Conservation (phyloP, 1,140 invertebrate genomes). For the Drosophila mayri region DNA sequence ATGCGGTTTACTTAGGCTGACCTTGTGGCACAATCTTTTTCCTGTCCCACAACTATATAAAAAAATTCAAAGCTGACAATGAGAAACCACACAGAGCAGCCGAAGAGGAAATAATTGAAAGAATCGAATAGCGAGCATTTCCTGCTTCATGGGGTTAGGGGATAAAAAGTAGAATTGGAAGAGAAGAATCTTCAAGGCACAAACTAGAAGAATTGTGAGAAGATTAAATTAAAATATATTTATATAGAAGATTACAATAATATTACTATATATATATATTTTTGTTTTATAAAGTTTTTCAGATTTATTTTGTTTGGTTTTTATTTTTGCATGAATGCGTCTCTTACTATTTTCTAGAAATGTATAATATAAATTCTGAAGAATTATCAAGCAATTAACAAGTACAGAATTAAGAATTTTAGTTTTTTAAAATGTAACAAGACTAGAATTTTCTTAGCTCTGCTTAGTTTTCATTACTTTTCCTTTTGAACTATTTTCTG, state of each 20-base stretch:
- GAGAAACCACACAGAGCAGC: conserved; percentile 60
- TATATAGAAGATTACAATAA: not conserved
- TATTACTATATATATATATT: not conserved
- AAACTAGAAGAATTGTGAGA: not conserved
- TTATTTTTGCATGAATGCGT: not conserved
- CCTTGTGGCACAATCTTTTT: conserved; percentile 59
- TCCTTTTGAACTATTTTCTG: not conserved
- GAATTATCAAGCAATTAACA: too few species aligned
- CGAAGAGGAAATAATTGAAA: conserved; percentile 41
- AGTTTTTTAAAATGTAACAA: not conserved
- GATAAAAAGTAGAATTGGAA: conserved; percentile 2
- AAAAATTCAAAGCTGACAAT: conserved; percentile 55
- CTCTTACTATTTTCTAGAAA: not conserved
- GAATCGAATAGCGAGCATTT: conserved; percentile 52
- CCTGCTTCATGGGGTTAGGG: conserved; percentile 36
- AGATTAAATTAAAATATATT: not conserved
- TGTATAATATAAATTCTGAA: too few species aligned
- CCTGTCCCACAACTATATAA: conserved; percentile 35
- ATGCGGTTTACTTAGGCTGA: conserved; percentile 63
- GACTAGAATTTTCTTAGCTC: not conserved
- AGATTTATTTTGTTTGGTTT: not conserved
- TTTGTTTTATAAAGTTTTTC: not conserved
- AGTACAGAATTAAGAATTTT: not conserved
- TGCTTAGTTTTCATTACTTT: not conserved
- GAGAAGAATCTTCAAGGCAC: not conserved